Base-by-base conservation (phyloP, 2,888 invertebrate species). In the Drosophila pegasa region DNA sequence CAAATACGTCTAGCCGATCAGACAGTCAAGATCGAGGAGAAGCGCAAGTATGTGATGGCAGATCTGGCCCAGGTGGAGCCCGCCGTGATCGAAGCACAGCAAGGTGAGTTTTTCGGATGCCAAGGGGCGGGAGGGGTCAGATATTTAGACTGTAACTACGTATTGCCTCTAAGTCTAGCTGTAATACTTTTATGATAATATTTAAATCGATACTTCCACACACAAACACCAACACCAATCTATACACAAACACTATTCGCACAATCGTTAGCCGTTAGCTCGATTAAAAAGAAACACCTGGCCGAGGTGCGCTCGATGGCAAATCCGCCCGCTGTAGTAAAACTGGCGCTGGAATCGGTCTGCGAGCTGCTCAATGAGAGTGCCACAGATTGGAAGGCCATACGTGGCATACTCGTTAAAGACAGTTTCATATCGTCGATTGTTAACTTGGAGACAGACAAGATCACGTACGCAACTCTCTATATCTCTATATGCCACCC, bases 51-150 rank as follows among this genome's bases (percentile, higher is more conserved):
- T 91, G 99, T 99, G 2, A 97, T 97, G 96, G 97, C 96, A 12
- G 99, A 99, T 93, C 94, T 99, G 82, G 98, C 97, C 2, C 96
- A 97, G 93, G 99, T 99, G 55, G 99, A 99, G 93, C 99, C 99
- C 0, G 99, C 99, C 72, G 99, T 99, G 80, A 96, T 98, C 88
- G 99, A 99, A 85, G 99, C 99, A 35, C 99, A 99, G 94, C 97
- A 96, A 93, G 98, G 97, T 97, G 94, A 93, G 84, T 78, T 27
- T 14, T 12, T 66, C 71, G 79, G 85, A 66, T 40, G 35, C 51
- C 40, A 67, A 25, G 7, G 65, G 43, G 41, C 31, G 57, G 66
- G 43, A 6, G 66, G 52, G 35, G 5, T 48, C 20, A 25, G n/a
- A 22, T 12, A 18, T n/a, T 35, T 50, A 54, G 14, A 48, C 10